These are phyloP conservation scores for Drosophila parvula DNA, from an alignment of 1,140 invertebrate species.

Conservation along the genomic window DNA sequence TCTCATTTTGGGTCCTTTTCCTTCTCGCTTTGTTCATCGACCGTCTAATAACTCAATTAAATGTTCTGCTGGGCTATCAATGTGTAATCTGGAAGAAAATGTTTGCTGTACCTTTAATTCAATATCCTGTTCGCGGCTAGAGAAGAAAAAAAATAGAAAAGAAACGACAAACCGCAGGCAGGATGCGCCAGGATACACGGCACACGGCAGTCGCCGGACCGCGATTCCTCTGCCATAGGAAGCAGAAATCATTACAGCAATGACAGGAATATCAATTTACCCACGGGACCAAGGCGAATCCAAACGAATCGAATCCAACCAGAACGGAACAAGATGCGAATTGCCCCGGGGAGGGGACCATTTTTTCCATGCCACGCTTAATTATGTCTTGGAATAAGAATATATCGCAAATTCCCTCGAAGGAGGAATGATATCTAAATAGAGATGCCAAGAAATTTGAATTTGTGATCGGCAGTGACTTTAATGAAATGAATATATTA, in stretches of 20 bases:
- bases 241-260: constrained; percentile 73
- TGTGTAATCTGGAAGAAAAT: constrained; percentile 73
- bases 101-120: constrained; percentile 70
- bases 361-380: constrained; percentile 48
- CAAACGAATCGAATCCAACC: constrained; percentile 36
- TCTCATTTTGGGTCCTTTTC: constrained; percentile 32
- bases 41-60: constrained; percentile 79
- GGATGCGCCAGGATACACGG: constrained; percentile 55
- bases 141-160: constrained; percentile 16
- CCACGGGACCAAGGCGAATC: constrained; percentile 42
- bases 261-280: constrained; percentile 81
- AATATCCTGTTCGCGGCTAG: constrained; percentile 65
- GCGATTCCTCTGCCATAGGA: constrained; percentile 44
- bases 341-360: constrained; percentile 29
- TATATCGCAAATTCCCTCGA: constrained; percentile 33
- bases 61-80: constrained; percentile 57
- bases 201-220: constrained; percentile 38
- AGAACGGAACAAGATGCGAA: constrained; percentile 44
- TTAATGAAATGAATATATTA: background rate
- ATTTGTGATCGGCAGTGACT: background rate
- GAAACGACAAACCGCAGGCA: constrained; percentile 56
- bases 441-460: constrained; percentile 19
- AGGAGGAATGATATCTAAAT: background rate
- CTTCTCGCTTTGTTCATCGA: constrained; percentile 33
- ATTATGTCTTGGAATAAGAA: constrained; percentile 54